Base-by-base conservation (phyloP, 64 coral and sea anemone genomes). In the Porites lutea region DNA sequence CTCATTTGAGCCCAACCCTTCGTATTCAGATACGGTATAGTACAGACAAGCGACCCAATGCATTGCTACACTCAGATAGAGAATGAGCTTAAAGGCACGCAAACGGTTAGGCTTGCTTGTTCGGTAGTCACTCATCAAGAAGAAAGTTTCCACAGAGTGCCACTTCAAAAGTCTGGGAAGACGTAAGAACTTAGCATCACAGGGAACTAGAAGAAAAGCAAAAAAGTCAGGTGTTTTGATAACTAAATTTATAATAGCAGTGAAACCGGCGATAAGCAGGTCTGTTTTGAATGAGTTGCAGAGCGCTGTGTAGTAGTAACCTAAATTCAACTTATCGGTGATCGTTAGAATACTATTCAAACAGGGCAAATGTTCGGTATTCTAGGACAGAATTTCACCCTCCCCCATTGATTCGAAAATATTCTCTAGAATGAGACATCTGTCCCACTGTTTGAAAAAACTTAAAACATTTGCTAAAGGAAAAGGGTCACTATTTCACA, bases 41-140 rank as follows among this genome's bases (percentile, higher is more conserved):
- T 98, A 98, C 8, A 93, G 63, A 20, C 96, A 98, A 48, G 96
- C 96, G 58, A 93, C 93, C 96, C 96, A 98, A 20, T 98, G 93
- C 68, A 98, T 95, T 14, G 93, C 93, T 7, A 98, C 77, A 50
- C 87, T 92, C 71, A 98, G 61, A 51, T 98, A 98, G 16, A 98
- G 72, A 79, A 77, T 95, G n/a, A 98, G 88, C 81, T 98, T 98
- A 16, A 87, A 88, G 14, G 88, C 96, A 22, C 96, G 93, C 12
- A 98, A 59, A 48, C 96, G 93, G 66, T 98, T 93, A 0, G 96
- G 96, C 90, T 93, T 93, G 44, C 94, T 98, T 59, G 96, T 98
- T 47, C 94, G 90, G 20, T 90, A 92, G 82, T 98, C 96, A 65
- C 93, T 98, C 57, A 98, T 83, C 49, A 85, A 83, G 69, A 98